Evolutionary conservation across 2,113 vertebrate species (phyloP).

Genomic region (Limnothrissa miodon): DNA sequence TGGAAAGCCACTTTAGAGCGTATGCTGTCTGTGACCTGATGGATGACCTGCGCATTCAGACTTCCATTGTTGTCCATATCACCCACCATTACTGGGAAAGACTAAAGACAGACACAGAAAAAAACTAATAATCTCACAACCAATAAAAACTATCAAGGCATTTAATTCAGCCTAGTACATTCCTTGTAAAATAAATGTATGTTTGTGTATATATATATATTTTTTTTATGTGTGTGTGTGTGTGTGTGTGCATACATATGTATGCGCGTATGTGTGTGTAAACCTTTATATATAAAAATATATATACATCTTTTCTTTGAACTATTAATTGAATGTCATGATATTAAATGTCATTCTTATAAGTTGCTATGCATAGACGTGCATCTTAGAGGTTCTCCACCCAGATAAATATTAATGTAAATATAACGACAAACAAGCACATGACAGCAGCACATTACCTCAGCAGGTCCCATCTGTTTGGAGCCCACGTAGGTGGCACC

Average conservation of each 20-base stretch:
- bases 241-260: no score
- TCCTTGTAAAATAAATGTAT: no score
- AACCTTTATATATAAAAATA: no score
- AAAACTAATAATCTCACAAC: background rate
- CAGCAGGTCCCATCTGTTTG: conserved; percentile 81
- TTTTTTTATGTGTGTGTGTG: no score
- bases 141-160: background rate
- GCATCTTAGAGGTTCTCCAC: no score
- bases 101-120: conserved; percentile 56
- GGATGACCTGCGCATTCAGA: conserved; percentile 86
- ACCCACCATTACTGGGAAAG: conserved; percentile 83
- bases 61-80: conserved; percentile 88
- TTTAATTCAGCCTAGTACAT: no score
- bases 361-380: no score
- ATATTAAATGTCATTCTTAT: no score
- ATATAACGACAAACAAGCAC: background rate
- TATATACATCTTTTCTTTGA: background rate
- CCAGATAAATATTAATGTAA: no score
- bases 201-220: no score
- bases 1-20: conserved; percentile 86
- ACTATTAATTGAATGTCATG: no score
- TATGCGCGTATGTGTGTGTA: no score
- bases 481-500: conserved; percentile 82
- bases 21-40: conserved; percentile 73
- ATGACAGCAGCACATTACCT: conserved; percentile 63